Percentiles rank a stretch among this genome's conserved stretches.
Conservation (phyloP, 2,888 invertebrate species). For the Cryptus armator region DNA sequence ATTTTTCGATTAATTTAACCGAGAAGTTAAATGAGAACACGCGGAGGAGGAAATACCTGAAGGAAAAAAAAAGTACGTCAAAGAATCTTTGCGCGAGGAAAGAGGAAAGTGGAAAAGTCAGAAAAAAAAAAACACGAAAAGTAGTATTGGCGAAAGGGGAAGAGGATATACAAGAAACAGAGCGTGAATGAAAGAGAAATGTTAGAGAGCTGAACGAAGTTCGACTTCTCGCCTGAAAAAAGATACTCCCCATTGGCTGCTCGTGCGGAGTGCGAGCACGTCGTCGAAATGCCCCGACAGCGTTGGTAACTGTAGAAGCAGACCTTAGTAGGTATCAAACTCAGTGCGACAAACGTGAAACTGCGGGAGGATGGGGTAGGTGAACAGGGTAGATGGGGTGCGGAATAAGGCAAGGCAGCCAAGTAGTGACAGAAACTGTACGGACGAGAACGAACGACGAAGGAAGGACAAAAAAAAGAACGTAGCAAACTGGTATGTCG, state of each 20-base stretch:
- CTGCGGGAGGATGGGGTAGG: slow-evolving; percentile 33
- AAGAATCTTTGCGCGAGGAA: not conserved
- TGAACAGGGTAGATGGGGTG: slow-evolving; percentile 6
- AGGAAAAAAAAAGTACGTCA: not conserved
- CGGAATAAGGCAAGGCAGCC: slow-evolving; percentile 34
- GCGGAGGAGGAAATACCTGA: slow-evolving; percentile 1
- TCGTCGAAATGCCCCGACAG: slow-evolving; percentile 22
- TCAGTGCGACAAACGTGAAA: slow-evolving; percentile 56
- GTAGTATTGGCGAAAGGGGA: slow-evolving; percentile 18
- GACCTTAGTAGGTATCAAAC: slow-evolving; percentile 39
- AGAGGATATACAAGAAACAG: slow-evolving; percentile 46
- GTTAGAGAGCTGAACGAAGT: slow-evolving; percentile 9
- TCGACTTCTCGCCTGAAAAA: slow-evolving; percentile 1
- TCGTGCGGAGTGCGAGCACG: slow-evolving; percentile 16
- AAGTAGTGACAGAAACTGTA: slow-evolving; percentile 20
- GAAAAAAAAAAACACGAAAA: slow-evolving; percentile 25
- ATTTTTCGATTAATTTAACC: not conserved
- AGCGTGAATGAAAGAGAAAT: slow-evolving; percentile 22
- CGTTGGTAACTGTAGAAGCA: slow-evolving; percentile 11
- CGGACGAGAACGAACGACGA: slow-evolving; percentile 49
- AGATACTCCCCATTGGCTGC: not conserved
- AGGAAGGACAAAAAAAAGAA: slow-evolving; percentile 46
- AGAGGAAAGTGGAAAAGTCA: slow-evolving; percentile 5
- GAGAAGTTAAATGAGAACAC: not conserved
- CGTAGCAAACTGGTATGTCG: slow-evolving; percentile 41